phyloP scores from a whole-genome alignment of 2,888 invertebrate genomes.

The Pandemis corylana region DNA sequence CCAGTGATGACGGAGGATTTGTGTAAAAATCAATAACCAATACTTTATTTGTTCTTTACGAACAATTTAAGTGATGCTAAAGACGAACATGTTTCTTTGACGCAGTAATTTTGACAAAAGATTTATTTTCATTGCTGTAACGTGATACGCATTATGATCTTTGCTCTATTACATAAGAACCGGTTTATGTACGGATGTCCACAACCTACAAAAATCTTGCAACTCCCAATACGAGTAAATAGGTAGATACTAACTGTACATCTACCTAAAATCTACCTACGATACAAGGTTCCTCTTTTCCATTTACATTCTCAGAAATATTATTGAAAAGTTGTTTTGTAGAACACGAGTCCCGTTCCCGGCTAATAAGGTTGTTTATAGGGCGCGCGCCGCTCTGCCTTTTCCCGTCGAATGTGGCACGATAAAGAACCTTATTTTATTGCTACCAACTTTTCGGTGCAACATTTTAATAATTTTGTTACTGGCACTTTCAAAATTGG shows the following conservation, averaged over 20 bases:
- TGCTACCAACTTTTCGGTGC: not conserved
- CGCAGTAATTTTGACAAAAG: too few species aligned
- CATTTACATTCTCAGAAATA: constrained; percentile 28
- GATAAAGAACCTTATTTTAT: constrained; percentile 35
- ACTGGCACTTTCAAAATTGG: not conserved
- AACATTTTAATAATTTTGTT: not conserved
- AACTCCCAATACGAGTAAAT: not conserved
- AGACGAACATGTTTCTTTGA: too few species aligned
- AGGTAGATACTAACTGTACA: not conserved
- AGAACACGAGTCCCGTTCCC: constrained; percentile 7
- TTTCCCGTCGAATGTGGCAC: constrained; percentile 14
- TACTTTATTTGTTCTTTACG: too few species aligned
- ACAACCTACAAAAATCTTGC: not conserved
- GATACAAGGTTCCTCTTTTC: constrained; percentile 30
- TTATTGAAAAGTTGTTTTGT: constrained; percentile 39
- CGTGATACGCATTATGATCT: too few species aligned
- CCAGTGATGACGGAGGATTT: too few species aligned
- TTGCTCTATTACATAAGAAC: too few species aligned
- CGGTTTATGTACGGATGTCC: too few species aligned
- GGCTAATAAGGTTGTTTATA: constrained; percentile 38
- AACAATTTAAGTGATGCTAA: too few species aligned
- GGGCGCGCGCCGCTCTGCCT: constrained; percentile 16
- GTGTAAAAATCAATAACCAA: too few species aligned
- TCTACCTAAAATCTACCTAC: constrained; percentile 14
- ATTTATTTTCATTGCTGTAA: too few species aligned